phyloP scores from a whole-genome alignment of 2,113 vertebrate species.

The Protobothrops flavoviridis region DNA sequence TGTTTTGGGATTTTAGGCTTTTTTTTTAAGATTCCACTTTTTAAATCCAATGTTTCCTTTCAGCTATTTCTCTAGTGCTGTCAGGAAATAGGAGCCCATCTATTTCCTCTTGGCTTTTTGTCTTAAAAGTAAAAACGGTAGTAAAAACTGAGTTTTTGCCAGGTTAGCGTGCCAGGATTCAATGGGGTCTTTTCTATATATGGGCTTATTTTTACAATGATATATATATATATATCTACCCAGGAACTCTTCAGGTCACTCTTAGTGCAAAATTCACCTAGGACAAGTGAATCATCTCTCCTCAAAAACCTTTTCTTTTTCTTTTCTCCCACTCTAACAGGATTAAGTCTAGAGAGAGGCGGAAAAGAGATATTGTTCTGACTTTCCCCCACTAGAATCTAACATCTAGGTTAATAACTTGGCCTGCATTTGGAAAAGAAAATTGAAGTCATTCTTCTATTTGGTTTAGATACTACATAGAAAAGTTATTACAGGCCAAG shows the following conservation, averaged over 20 bases:
- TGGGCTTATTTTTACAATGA: not conserved
- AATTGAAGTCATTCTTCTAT: conserved; percentile 67
- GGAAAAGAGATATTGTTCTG: conserved; percentile 44
- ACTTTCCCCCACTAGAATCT: conserved; percentile 55
- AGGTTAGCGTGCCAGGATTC: not conserved
- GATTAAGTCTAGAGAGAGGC: conserved; percentile 37
- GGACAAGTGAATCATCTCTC: conserved; percentile 2
- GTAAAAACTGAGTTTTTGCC: not conserved
- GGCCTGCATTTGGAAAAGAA: conserved; percentile 61
- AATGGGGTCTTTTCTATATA: not conserved
- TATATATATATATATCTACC: conserved; percentile 34
- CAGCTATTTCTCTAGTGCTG: not conserved
- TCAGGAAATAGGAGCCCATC: not conserved
- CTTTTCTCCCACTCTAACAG: not conserved
- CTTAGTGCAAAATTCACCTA: conserved; percentile 1
- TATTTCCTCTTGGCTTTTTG: not conserved
- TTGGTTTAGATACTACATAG: conserved; percentile 60
- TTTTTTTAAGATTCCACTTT: not conserved
- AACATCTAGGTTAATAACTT: conserved; percentile 68
- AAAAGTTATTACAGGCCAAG: conserved; percentile 61
- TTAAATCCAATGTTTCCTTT: not conserved
- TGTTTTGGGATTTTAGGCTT: not conserved
- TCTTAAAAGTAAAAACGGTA: not conserved
- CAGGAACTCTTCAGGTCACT: not conserved
- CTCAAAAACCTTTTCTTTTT: not conserved